Percentiles rank a stretch among this genome's conserved stretches.
Evolutionary conservation across 2,113 vertebrate species (phyloP).

Genomic region (Sebastes fasciatus): DNA sequence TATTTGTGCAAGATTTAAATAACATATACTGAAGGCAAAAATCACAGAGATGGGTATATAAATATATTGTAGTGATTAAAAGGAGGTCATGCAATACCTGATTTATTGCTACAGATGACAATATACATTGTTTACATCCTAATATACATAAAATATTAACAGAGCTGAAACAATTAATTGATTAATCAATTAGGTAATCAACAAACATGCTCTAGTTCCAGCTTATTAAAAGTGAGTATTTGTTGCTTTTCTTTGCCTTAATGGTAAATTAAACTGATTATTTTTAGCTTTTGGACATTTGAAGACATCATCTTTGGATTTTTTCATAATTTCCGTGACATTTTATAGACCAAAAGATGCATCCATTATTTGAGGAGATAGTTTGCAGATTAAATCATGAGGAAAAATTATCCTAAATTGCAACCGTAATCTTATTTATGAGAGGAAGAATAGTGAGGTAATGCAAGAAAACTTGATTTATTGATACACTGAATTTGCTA

Average conservation of each 20-base stretch:
- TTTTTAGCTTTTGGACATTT: not conserved
- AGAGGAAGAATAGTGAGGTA: not conserved
- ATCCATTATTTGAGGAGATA: not conserved
- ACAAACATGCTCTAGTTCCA: not conserved
- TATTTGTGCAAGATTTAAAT: not conserved
- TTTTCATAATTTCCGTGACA: not conserved
- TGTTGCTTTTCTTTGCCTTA: not conserved
- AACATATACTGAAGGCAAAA: not conserved
- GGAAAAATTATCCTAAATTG: not conserved
- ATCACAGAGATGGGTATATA: too few relatives aligned
- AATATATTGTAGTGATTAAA: not conserved
- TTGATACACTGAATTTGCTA: not conserved
- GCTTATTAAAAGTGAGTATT: not conserved
- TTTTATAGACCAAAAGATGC: not conserved
- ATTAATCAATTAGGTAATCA: too few relatives aligned
- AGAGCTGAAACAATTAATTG: too few relatives aligned
- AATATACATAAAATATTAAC: too few relatives aligned
- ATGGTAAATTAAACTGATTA: not conserved
- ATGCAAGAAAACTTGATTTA: not conserved
- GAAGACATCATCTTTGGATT: not conserved
- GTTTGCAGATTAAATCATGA: not conserved
- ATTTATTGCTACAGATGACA: not conserved
- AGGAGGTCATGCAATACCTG: not conserved
- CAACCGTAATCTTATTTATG: not conserved
- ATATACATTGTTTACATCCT: too few relatives aligned